These are phyloP conservation scores for Polydrusus tereticollis DNA, from an alignment of 2,888 invertebrate species.

Conservation along the genomic window DNA sequence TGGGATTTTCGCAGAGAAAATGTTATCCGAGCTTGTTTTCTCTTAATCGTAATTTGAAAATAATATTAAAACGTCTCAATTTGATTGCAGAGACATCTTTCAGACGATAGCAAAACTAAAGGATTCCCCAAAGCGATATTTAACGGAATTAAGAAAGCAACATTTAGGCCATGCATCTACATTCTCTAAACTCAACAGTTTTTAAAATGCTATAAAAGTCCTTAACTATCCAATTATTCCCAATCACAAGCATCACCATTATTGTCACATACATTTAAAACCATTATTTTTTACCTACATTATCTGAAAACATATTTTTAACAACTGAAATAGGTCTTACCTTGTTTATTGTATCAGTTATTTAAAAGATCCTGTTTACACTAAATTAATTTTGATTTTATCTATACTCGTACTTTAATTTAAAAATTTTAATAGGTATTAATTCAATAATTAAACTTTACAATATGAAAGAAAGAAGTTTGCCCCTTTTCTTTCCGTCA, in stretches of 20 bases:
- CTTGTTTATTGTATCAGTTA: constrained; percentile 2
- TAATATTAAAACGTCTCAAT: too few relatives aligned
- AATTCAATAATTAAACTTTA: too few relatives aligned
- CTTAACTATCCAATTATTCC: background rate
- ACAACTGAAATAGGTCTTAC: constrained; percentile 3
- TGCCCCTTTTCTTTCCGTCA: too few relatives aligned
- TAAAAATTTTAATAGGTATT: too few relatives aligned
- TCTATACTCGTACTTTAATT: too few relatives aligned
- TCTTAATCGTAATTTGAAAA: too few relatives aligned
- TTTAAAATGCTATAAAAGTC: constrained; percentile 2
- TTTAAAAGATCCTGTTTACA: constrained; percentile 34
- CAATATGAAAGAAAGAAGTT: too few relatives aligned
- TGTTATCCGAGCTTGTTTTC: too few relatives aligned
- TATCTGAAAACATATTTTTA: background rate
- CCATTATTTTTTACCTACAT: background rate
- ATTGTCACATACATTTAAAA: background rate
- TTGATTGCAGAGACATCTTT: too few relatives aligned
- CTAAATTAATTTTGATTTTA: background rate
- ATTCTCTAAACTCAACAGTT: background rate
- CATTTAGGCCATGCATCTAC: background rate
- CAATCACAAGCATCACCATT: background rate
- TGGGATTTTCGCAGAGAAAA: too few relatives aligned
- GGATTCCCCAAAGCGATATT: too few relatives aligned
- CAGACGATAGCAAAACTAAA: too few relatives aligned
- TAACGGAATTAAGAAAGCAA: background rate